A percentile compares a stretch with the other conserved stretches of the same genome.
Conservation (phyloP, 2,888 invertebrate species). For the Perithous albicinctus region DNA sequence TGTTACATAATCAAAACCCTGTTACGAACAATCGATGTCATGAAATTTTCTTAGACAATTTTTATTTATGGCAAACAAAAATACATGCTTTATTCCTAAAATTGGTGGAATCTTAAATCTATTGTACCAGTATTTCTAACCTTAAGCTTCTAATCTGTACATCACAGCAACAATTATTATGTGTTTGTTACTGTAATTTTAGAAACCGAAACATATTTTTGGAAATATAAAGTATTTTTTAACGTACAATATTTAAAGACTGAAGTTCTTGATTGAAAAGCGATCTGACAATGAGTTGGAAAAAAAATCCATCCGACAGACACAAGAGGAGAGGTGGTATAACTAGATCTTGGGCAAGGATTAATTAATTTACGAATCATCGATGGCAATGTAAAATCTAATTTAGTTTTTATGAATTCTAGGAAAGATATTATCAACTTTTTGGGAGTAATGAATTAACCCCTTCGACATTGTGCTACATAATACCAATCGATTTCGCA, state of each 20-base stretch:
- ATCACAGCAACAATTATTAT: background rate
- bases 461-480: constrained; percentile 29
- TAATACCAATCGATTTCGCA: constrained; percentile 14
- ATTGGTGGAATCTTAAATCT: too few species aligned
- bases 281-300: background rate
- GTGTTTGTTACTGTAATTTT: background rate
- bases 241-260: background rate
- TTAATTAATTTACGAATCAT: background rate
- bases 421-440: background rate
- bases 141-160: background rate
- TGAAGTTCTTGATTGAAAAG: background rate
- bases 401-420: background rate
- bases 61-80: too few species aligned
- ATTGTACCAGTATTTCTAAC: background rate
- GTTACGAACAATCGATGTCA: too few species aligned
- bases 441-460: constrained; percentile 17
- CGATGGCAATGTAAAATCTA: background rate
- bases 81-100: too few species aligned
- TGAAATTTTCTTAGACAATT: too few species aligned
- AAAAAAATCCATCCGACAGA: background rate
- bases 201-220: background rate
- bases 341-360: too few species aligned
- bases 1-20: too few species aligned
- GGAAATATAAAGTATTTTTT: background rate
- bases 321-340: too few species aligned